These are phyloP conservation scores for Albula glossodonta DNA, from an alignment of 2,113 vertebrate genomes.

Conservation along the genomic window DNA sequence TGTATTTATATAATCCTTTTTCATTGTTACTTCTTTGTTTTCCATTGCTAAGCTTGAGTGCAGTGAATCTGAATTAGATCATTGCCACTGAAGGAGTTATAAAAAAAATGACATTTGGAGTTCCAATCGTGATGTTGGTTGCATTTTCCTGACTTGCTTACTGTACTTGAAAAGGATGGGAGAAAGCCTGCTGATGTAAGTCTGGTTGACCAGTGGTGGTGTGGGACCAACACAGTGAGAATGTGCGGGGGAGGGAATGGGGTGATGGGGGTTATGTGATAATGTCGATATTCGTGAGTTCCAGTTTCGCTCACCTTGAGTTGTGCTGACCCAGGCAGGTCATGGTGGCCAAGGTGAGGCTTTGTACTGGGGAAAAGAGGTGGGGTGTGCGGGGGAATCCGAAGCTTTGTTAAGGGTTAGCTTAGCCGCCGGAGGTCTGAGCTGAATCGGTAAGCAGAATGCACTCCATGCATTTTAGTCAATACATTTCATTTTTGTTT, in stretches of 20 bases:
- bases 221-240: background rate
- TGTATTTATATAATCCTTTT: too few relatives aligned
- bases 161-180: background rate
- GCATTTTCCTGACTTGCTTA: background rate
- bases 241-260: background rate
- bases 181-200: background rate
- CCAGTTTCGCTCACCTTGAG: background rate
- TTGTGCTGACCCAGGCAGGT: background rate
- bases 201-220: background rate
- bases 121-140: background rate
- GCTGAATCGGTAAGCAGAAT: background rate
- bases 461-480: background rate
- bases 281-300: background rate
- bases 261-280: background rate
- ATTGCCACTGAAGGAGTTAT: background rate
- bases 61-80: too few relatives aligned
- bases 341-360: background rate
- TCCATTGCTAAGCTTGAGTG: too few relatives aligned
- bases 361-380: background rate
- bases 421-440: background rate
- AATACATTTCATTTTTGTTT: background rate
- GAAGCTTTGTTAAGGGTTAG: background rate
- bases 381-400: background rate
- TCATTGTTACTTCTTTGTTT: too few relatives aligned
- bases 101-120: background rate